Conservation (phyloP, 2,797 vertebrate species). For the Tokudaia muenninki region DNA sequence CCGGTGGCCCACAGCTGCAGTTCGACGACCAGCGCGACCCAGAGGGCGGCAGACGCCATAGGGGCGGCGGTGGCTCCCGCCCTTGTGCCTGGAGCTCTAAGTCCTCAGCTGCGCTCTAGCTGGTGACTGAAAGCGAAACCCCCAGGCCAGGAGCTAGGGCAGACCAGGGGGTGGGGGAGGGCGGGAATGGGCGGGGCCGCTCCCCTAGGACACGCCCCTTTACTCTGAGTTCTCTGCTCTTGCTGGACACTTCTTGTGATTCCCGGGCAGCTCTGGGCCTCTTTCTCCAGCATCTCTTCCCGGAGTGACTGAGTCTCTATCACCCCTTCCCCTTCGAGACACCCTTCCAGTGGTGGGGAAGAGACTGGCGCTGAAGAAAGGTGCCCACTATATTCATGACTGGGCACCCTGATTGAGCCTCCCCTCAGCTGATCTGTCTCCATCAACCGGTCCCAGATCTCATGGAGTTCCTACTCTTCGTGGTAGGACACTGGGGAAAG, state of each 20-base stretch:
- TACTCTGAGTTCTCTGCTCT: rapidly evolving
- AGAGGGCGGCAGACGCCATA: conserved; percentile 61
- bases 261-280: not conserved
- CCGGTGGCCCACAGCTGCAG: conserved; percentile 77
- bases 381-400: not conserved
- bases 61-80: not conserved
- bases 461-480: not conserved
- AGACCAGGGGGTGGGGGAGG: not conserved
- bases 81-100: not conserved
- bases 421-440: not conserved
- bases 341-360: not conserved
- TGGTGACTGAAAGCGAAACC: conserved; percentile 77
- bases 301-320: not conserved
- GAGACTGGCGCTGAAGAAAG: not conserved
- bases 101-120: not conserved
- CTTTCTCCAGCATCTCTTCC: not conserved
- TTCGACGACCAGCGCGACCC: conserved; percentile 67
- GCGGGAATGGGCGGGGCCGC: not conserved
- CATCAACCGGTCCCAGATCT: not conserved
- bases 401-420: not conserved
- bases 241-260: rapidly evolving
- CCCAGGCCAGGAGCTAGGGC: not conserved
- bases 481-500: not conserved
- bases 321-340: not conserved
- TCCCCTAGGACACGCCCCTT: not conserved